Conservation (phyloP, 1,140 invertebrate species). For the Drosophila busckii region DNA sequence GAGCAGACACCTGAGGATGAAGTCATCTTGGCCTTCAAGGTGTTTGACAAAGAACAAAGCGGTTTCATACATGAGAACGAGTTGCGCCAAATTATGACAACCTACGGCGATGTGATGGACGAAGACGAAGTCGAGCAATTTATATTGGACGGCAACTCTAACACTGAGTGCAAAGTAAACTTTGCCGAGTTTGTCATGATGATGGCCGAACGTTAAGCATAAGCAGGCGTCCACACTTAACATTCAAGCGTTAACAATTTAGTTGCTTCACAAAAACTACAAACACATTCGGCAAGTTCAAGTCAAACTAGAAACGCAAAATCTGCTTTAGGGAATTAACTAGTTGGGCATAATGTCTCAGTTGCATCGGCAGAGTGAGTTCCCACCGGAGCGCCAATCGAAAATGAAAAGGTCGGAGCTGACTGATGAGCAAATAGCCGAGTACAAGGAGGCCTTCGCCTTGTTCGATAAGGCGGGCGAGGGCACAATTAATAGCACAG, state of each 20-base stretch:
- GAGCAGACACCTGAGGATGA: conserved; percentile 42
- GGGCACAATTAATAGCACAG: conserved; percentile 93
- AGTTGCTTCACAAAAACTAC: neutral
- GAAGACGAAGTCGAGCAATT: conserved; percentile 53
- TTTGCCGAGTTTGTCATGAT: conserved; percentile 47
- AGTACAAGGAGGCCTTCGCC: conserved; percentile 79
- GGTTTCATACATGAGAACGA: conserved; percentile 44
- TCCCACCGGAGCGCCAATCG: neutral
- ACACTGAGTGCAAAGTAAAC: conserved; percentile 49
- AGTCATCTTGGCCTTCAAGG: conserved; percentile 44
- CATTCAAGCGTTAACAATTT: neutral
- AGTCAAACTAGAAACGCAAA: neutral
- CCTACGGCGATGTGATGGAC: conserved; percentile 30
- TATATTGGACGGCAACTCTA: conserved; percentile 43
- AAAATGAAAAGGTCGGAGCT: conserved; percentile 27
- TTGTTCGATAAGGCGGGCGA: conserved; percentile 97
- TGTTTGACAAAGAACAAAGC: conserved; percentile 39
- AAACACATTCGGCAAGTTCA: neutral
- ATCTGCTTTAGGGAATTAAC: too few species aligned
- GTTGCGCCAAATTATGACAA: conserved; percentile 43
- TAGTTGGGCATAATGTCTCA: too few species aligned
- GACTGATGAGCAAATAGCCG: conserved; percentile 50
- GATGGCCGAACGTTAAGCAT: conserved; percentile 21
- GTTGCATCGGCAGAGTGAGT: neutral
- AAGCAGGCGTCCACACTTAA: conserved; percentile 7